A percentile compares a stretch with the other conserved stretches of the same genome.
These are phyloP conservation scores for Holocentrus rufus DNA, from an alignment of 2,797 vertebrate species.

Conservation along the genomic window DNA sequence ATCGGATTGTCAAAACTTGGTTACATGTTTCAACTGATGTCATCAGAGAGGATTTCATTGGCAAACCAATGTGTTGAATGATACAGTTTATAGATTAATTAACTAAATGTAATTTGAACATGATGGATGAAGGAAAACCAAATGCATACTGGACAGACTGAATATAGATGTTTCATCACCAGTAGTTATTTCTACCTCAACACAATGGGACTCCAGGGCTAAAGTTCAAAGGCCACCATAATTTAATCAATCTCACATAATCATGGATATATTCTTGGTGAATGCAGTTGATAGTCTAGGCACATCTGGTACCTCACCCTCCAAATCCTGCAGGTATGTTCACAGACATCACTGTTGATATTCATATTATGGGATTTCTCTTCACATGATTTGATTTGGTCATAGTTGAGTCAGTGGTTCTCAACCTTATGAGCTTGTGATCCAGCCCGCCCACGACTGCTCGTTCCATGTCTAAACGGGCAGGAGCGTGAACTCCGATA, in stretches of 20 bases:
- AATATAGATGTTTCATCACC: not conserved
- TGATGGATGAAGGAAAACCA: not conserved
- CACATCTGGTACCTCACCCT: constrained; percentile 9
- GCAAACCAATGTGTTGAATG: not conserved
- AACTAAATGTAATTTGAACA: not conserved
- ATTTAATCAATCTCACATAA: constrained; percentile 5
- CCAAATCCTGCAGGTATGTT: not conserved
- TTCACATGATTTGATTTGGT: constrained; percentile 42
- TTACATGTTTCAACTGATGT: not conserved
- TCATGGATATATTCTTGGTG: not conserved
- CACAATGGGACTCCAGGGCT: not conserved
- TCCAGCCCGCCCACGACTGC: not conserved
- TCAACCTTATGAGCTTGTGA: not conserved
- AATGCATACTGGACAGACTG: not conserved
- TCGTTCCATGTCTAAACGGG: not conserved
- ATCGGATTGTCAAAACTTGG: constrained; percentile 8
- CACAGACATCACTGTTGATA: constrained; percentile 26
- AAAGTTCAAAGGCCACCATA: not conserved
- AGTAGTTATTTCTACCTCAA: not conserved
- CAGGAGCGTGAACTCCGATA: not conserved
- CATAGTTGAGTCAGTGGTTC: constrained; percentile 21
- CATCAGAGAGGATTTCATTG: not conserved
- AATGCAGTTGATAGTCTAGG: constrained; percentile 15
- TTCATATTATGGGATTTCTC: constrained; percentile 49
- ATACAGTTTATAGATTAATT: not conserved